phyloP scores from a whole-genome alignment of 2,113 vertebrate genomes.

The Lynx canadensis region DNA sequence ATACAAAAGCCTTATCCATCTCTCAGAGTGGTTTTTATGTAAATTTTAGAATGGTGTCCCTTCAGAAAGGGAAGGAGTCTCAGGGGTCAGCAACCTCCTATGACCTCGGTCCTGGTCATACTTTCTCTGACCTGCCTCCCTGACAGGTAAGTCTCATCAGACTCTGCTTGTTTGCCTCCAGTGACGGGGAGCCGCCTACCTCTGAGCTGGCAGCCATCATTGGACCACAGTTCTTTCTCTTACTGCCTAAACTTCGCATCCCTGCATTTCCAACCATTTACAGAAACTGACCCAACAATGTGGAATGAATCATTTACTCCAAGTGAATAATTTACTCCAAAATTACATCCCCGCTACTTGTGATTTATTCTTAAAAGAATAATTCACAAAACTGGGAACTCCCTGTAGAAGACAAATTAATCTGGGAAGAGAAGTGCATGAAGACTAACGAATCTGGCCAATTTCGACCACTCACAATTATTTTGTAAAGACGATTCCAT shows the following conservation, averaged over 20 bases:
- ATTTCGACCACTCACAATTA: not conserved
- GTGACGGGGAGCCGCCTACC: not conserved
- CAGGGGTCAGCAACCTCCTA: not conserved
- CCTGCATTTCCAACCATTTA: not conserved
- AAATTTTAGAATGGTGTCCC: not conserved
- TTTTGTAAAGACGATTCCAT: not conserved
- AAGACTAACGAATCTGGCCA: not conserved
- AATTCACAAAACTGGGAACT: not conserved
- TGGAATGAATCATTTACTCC: not conserved
- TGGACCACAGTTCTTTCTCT: not conserved
- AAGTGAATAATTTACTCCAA: not conserved
- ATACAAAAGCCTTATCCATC: not conserved
- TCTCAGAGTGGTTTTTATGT: not conserved
- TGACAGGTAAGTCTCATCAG: not conserved
- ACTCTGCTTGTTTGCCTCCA: not conserved
- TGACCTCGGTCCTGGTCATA: not conserved
- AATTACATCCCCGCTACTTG: not conserved
- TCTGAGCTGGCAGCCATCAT: not conserved
- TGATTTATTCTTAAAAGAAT: constrained; percentile 17
- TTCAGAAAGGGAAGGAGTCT: not conserved
- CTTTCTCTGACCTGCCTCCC: not conserved
- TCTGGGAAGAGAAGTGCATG: not conserved
- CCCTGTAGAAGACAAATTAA: not conserved
- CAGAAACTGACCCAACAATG: not conserved
- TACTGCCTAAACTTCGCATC: not conserved